A percentile compares a stretch with the other conserved stretches of the same genome.
phyloP scores from a whole-genome alignment of 2,113 vertebrate species.

The Prinia subflava region DNA sequence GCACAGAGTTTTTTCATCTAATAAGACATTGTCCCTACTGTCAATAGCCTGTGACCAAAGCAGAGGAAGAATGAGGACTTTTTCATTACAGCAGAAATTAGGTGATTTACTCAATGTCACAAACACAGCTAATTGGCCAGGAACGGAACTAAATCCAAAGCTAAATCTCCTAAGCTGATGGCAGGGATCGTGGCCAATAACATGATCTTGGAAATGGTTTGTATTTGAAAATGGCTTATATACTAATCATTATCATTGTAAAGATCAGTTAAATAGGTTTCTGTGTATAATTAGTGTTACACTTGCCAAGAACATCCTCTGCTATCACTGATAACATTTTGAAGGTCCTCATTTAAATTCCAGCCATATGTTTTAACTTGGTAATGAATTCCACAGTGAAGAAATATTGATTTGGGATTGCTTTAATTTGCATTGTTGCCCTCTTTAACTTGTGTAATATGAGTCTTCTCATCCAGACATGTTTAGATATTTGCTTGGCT shows the following conservation, averaged over 20 bases:
- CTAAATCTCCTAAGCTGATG: not conserved
- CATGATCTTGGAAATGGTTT: not conserved
- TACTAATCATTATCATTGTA: not conserved
- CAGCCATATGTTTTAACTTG: constrained; percentile 1
- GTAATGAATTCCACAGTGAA: not conserved
- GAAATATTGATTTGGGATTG: constrained; percentile 15
- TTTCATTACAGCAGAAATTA: not conserved
- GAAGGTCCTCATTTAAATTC: not conserved
- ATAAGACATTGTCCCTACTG: not conserved
- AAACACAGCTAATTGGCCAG: not conserved
- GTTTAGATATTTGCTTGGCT: not conserved
- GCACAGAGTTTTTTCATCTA: not conserved
- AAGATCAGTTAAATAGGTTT: constrained; percentile 5
- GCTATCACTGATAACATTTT: not conserved
- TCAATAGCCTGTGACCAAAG: not conserved
- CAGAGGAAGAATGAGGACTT: not conserved
- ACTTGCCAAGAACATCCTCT: not conserved
- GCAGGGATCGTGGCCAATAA: not conserved
- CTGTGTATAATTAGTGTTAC: not conserved
- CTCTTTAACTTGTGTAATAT: not conserved
- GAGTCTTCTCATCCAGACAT: not conserved
- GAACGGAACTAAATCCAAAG: not conserved
- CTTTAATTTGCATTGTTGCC: not conserved
- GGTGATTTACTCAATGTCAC: not conserved
- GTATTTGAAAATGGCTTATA: not conserved